Evolutionary conservation across 2,113 vertebrate genomes (phyloP).

Genomic region (Grammomys dolichurus): DNA sequence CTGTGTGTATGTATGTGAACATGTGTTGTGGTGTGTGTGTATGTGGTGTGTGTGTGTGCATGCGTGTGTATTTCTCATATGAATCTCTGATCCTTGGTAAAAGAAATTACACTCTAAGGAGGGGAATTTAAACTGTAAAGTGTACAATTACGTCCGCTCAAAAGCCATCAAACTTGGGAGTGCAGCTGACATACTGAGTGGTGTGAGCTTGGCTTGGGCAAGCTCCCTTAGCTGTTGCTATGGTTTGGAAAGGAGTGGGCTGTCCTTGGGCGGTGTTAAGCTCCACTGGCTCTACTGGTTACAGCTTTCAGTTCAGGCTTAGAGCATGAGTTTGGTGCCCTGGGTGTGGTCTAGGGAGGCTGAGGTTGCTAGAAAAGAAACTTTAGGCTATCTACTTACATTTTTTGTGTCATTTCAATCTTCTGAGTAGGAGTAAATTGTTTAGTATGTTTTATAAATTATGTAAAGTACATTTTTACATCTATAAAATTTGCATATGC

Average conservation of each 20-base stretch:
- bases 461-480: background rate
- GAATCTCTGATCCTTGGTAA: background rate
- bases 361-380: background rate
- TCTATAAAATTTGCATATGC: background rate
- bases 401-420: background rate
- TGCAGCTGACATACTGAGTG: background rate
- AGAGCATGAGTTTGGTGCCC: slow-evolving; percentile 52
- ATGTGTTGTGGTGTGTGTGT: background rate
- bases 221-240: slow-evolving; percentile 56
- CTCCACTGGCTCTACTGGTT: slow-evolving; percentile 80
- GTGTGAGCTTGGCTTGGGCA: background rate
- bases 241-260: slow-evolving; percentile 81
- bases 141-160: background rate
- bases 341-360: background rate
- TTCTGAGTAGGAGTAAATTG: background rate
- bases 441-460: background rate
- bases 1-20: no score
- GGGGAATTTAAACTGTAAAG: no score
- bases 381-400: background rate
- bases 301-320: slow-evolving; percentile 29
- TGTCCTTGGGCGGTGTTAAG: slow-evolving; percentile 46
- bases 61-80: background rate
- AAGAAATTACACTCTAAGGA: background rate
- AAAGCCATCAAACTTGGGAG: background rate
- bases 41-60: background rate